phyloP scores from a whole-genome alignment of 2,888 invertebrate genomes.

The Gnatocerus cornutus region DNA sequence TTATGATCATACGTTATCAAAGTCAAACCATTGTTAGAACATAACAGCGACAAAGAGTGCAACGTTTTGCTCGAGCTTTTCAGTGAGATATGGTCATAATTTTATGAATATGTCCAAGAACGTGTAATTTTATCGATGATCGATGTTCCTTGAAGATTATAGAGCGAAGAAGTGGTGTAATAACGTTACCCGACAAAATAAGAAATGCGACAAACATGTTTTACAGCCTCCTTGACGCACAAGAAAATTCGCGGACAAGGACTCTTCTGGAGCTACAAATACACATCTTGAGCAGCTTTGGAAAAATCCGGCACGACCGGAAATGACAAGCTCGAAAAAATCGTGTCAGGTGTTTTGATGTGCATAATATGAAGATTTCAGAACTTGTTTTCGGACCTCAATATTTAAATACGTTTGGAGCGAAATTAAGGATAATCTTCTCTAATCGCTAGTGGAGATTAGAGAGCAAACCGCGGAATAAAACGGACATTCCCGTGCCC shows the following conservation, averaged over 20 bases:
- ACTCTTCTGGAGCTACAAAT: too few relatives aligned
- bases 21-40: conserved; percentile 43
- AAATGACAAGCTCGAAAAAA: conserved; percentile 2
- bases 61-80: conserved; percentile 37
- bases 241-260: background rate
- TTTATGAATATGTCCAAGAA: conserved; percentile 28
- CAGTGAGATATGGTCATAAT: conserved; percentile 28
- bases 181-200: conserved; percentile 10
- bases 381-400: background rate
- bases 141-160: conserved; percentile 21
- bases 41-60: conserved; percentile 37
- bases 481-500: conserved; percentile 14
- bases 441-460: conserved; percentile 17
- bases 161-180: background rate
- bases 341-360: background rate
- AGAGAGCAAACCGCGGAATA: conserved; percentile 5
- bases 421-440: conserved; percentile 21
- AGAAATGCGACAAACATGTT: conserved; percentile 23
- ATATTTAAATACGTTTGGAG: conserved; percentile 5
- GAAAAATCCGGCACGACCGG: background rate
- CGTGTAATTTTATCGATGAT: conserved; percentile 37
- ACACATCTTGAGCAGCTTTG: too few relatives aligned
- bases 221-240: conserved; percentile 8
- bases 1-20: conserved; percentile 46
- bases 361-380: background rate